Percentiles rank a stretch among this genome's conserved stretches.
Evolutionary conservation across 2,888 invertebrate species (phyloP).

Genomic region (Willowsia nigromaculata): DNA sequence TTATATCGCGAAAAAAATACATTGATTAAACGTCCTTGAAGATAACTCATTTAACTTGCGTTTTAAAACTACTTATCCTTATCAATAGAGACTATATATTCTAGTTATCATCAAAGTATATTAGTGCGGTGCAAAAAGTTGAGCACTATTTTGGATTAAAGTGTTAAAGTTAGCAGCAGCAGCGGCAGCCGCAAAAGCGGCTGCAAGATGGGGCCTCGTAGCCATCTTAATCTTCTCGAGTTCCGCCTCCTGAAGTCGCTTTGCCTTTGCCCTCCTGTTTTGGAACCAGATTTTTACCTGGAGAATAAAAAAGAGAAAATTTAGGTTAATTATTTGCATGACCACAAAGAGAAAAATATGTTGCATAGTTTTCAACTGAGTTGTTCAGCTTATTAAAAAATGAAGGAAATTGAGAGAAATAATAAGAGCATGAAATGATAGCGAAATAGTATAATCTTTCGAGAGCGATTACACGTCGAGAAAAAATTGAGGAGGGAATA

Average conservation of each 20-base stretch:
- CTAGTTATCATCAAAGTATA: neutral
- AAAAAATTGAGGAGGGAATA: neutral
- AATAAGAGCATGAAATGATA: neutral
- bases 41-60: slow-evolving; percentile 7
- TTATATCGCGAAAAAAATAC: slow-evolving; percentile 47
- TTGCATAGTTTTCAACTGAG: neutral
- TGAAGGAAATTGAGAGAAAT: neutral
- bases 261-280: slow-evolving; percentile 82
- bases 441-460: neutral
- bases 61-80: neutral
- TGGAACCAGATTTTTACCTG: slow-evolving; percentile 82
- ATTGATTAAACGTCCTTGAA: slow-evolving; percentile 24
- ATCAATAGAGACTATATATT: too few species aligned
- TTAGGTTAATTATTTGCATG: slow-evolving; percentile 6
- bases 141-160: slow-evolving; percentile 78
- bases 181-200: slow-evolving; percentile 78
- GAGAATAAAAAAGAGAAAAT: slow-evolving; percentile 29
- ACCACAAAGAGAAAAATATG: neutral
- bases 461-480: neutral
- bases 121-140: slow-evolving; percentile 78
- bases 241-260: slow-evolving; percentile 84
- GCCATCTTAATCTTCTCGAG: slow-evolving; percentile 84
- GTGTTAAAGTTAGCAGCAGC: slow-evolving; percentile 78
- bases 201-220: slow-evolving; percentile 80
- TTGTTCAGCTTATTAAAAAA: neutral